Base-by-base conservation (phyloP, 2,888 invertebrate genomes). In the Rhabditoides inermis region DNA sequence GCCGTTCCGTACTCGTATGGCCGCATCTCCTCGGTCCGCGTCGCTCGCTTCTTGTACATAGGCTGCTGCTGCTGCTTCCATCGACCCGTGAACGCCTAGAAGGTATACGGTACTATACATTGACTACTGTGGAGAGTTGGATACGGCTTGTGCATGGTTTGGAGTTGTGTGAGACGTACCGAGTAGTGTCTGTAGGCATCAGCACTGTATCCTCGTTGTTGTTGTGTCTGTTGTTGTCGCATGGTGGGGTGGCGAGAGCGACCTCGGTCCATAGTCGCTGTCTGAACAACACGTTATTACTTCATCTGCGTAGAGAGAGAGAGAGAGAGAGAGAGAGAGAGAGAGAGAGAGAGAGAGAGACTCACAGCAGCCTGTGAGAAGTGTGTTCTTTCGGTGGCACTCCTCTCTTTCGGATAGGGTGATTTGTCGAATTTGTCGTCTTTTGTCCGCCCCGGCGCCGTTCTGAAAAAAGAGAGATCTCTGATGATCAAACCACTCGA, bases 391-490 rank as follows among this genome's bases (percentile, higher is more conserved):
- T n/a, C n/a, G n/a, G n/a, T n/a, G n/a, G n/a, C n/a, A n/a, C n/a
- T n/a, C n/a, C n/a, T n/a, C n/a, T n/a, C n/a, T n/a, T n/a, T n/a
- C n/a, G n/a, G n/a, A n/a, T n/a, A n/a, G n/a, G n/a, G n/a, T n/a
- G n/a, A n/a, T n/a, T n/a, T n/a, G n/a, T n/a, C n/a, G n/a, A n/a
- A n/a, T n/a, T n/a, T n/a, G n/a, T n/a, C n/a, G n/a, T n/a, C n/a
- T n/a, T n/a, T n/a, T n/a, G 61, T 61, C 48, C 66, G 55, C 30
- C 62, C 56, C 3, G 69, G 68, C 12, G 68, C 68, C 32, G 69
- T 69, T 44, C 69, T 63, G 41, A 20, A 55, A 45, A 12, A 39
- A 39, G 39, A 45, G 26, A 3, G 20, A 48, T 25, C 12, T 15
- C 15, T 10, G 12, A 44, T n/a, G n/a, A 40, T 12, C 10, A n/a